A percentile compares a stretch with the other conserved stretches of the same genome.
Evolutionary conservation across 2,113 vertebrate genomes (phyloP).

Genomic region (Dunckerocampus dactyliophorus): DNA sequence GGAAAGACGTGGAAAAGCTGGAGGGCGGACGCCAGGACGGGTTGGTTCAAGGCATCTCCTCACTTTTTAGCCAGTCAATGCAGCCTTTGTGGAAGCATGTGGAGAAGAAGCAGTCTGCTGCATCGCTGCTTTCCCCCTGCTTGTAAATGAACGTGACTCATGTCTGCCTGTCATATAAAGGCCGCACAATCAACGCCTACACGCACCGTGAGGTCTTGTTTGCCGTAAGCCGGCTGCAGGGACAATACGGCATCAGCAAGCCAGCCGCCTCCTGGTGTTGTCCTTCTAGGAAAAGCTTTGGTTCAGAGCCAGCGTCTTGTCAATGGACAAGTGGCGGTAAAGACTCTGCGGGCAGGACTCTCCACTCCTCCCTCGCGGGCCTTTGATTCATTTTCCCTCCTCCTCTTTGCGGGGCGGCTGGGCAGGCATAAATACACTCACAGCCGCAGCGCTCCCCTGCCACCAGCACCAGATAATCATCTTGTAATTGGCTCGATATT

Average conservation of each 20-base stretch:
- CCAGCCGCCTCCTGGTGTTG: conserved; percentile 27
- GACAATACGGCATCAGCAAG: conserved; percentile 19
- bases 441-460: conserved; percentile 43
- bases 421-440: conserved; percentile 62
- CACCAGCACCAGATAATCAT: conserved; percentile 68
- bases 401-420: conserved; percentile 30
- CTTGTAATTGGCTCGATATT: conserved; percentile 78
- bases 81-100: conserved; percentile 45
- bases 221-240: neutral
- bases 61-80: conserved; percentile 49
- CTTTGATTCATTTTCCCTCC: conserved; percentile 62
- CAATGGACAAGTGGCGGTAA: conserved; percentile 40
- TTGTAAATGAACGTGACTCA: conserved; percentile 50
- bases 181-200: conserved; percentile 17
- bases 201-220: conserved; percentile 24
- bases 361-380: conserved; percentile 35
- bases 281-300: conserved; percentile 21
- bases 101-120: conserved; percentile 38
- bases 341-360: conserved; percentile 49
- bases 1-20: neutral
- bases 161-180: conserved; percentile 34
- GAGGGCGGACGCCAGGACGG: neutral
- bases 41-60: neutral
- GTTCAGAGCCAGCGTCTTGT: conserved; percentile 40
- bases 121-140: conserved; percentile 41